phyloP scores from a whole-genome alignment of 2,888 invertebrate species.

The Eupeodes luniger region DNA sequence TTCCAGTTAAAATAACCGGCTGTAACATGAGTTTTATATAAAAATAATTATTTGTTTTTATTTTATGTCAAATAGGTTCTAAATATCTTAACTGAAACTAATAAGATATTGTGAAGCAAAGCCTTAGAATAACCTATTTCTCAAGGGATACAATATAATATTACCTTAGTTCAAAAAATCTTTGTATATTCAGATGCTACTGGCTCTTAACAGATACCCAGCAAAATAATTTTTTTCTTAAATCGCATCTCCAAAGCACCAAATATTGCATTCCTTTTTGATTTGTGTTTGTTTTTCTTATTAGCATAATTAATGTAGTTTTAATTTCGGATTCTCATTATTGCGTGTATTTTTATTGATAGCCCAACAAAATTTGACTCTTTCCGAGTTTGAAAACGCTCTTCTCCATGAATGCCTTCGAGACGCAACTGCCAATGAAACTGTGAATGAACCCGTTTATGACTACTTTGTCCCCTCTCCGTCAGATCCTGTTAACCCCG shows the following conservation, averaged over 20 bases:
- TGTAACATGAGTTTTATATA: background rate
- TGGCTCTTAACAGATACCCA: conserved; percentile 3
- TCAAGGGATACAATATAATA: background rate
- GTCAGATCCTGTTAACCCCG: background rate
- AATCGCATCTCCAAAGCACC: background rate
- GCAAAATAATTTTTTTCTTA: background rate
- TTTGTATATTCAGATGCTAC: background rate
- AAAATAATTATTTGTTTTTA: background rate
- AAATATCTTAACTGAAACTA: background rate
- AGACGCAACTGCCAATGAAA: conserved; percentile 8
- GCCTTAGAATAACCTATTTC: background rate
- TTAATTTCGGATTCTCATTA: background rate
- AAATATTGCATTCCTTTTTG: conserved; percentile 6
- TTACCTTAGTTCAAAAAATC: conserved; percentile 1
- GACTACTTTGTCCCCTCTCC: background rate
- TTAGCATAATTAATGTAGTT: conserved; percentile 1
- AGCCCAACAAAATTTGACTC: no score
- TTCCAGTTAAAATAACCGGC: background rate
- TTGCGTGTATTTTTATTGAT: no score
- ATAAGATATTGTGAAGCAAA: conserved; percentile 6
- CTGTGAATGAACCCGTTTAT: background rate
- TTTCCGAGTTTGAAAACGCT: background rate
- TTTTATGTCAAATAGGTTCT: background rate
- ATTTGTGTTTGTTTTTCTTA: background rate
- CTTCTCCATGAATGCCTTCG: conserved; percentile 16